phyloP scores from a whole-genome alignment of 2,113 vertebrate genomes.

The Nannobrachium achirus region DNA sequence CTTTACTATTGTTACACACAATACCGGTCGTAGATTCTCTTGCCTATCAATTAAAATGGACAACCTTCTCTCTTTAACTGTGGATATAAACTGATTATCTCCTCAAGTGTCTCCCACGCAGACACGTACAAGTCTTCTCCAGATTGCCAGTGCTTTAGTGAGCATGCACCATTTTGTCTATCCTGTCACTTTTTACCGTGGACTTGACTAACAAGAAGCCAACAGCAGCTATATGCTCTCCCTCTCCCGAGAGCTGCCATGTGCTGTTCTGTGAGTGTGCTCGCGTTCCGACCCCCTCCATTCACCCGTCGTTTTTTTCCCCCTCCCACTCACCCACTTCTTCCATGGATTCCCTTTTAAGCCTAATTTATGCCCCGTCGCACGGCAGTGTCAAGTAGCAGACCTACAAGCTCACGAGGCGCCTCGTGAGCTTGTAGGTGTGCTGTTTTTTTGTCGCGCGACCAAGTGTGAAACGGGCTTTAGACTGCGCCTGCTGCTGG shows the following conservation, averaged over 20 bases:
- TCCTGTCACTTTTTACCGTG: slow-evolving; percentile 41
- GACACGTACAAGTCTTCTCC: slow-evolving; percentile 39
- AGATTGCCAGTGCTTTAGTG: slow-evolving; percentile 53
- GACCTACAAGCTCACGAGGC: too few species aligned
- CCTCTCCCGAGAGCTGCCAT: slow-evolving; percentile 40
- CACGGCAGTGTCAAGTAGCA: too few species aligned
- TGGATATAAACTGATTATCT: slow-evolving; percentile 4
- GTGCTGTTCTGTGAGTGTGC: slow-evolving; percentile 24
- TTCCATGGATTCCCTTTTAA: not conserved
- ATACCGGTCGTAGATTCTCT: not conserved
- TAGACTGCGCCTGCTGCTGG: slow-evolving; percentile 54
- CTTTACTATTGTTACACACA: not conserved
- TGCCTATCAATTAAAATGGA: not conserved
- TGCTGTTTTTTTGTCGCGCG: too few species aligned
- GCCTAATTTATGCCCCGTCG: not conserved
- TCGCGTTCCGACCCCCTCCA: slow-evolving; percentile 37
- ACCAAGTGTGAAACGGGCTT: slow-evolving; percentile 22
- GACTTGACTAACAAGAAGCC: slow-evolving; percentile 51
- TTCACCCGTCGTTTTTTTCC: slow-evolving; percentile 32
- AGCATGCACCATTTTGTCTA: slow-evolving; percentile 54
- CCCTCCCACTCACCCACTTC: slow-evolving; percentile 34
- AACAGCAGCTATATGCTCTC: slow-evolving; percentile 58
- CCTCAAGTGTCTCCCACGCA: slow-evolving; percentile 21
- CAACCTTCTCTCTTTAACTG: slow-evolving; percentile 19
- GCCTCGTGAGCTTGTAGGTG: too few species aligned